Conservation (phyloP, 2,113 vertebrate species). For the Heterotis niloticus region DNA sequence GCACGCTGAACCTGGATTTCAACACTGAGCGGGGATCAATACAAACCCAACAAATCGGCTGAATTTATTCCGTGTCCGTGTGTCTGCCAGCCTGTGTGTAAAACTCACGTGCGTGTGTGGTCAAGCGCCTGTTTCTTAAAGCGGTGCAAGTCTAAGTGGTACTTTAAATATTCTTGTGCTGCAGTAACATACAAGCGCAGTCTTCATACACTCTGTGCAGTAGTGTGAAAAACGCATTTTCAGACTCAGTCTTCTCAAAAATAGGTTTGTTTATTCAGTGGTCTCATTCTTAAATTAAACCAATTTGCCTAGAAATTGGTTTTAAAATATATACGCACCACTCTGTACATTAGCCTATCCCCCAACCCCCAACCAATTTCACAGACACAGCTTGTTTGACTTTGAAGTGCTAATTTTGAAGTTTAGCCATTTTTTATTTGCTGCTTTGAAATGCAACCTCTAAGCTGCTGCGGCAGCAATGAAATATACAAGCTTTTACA, state of each 20-base stretch:
- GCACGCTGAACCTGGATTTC: neutral
- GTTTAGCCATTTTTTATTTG: slow-evolving; percentile 81
- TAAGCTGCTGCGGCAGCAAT: slow-evolving; percentile 71
- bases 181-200: neutral
- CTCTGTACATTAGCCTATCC: slow-evolving; percentile 63
- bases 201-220: neutral
- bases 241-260: slow-evolving; percentile 58
- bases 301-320: slow-evolving; percentile 79
- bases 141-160: neutral
- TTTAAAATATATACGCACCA: slow-evolving; percentile 71
- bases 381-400: slow-evolving; percentile 69
- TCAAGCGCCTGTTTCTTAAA: neutral
- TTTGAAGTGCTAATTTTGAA: slow-evolving; percentile 83
- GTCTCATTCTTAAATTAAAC: slow-evolving; percentile 76
- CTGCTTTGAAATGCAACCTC: slow-evolving; percentile 78
- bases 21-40: neutral
- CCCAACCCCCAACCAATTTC: slow-evolving; percentile 52
- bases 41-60: neutral
- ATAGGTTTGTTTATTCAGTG: slow-evolving; percentile 72
- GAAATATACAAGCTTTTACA: slow-evolving; percentile 74
- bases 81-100: slow-evolving; percentile 4
- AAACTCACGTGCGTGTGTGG: neutral
- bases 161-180: neutral
- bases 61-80: neutral
- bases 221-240: slow-evolving; percentile 12